A percentile compares a stretch with the other conserved stretches of the same genome.
Evolutionary conservation across 2,113 vertebrate species (phyloP).

Genomic region (Ursus arctos): DNA sequence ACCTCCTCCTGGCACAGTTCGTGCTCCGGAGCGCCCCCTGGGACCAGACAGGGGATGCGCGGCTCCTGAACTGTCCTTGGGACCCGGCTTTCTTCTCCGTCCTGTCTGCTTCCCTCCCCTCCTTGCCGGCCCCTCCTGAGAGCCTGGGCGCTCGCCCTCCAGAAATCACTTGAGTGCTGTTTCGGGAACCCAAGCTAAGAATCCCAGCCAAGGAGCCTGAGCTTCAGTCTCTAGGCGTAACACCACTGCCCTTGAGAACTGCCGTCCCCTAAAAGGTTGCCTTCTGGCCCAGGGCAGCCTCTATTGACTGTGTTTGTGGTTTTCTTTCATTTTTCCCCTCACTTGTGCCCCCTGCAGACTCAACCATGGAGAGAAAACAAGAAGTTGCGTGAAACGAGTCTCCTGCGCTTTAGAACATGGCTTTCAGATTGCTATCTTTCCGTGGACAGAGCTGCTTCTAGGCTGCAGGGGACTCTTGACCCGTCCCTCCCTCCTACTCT

Average conservation of each 20-base stretch:
- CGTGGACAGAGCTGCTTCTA: background rate
- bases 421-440: background rate
- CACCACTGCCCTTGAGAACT: background rate
- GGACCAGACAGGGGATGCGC: background rate
- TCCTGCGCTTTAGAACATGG: background rate
- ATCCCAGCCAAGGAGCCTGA: background rate
- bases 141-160: background rate
- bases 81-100: no score
- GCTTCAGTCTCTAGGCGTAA: background rate
- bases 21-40: background rate
- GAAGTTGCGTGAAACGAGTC: background rate
- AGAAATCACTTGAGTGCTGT: rapidly evolving
- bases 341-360: background rate
- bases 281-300: background rate
- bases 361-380: background rate
- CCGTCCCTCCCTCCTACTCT: background rate
- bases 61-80: background rate
- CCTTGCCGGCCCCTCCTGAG: background rate
- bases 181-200: background rate
- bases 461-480: background rate
- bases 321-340: background rate
- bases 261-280: rapidly evolving
- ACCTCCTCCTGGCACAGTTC: rapidly evolving
- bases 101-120: background rate
- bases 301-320: no score